A percentile compares a stretch with the other conserved stretches of the same genome.
These are phyloP conservation scores for Melanostoma mellinum DNA, from an alignment of 2,888 invertebrate genomes.

Conservation along the genomic window DNA sequence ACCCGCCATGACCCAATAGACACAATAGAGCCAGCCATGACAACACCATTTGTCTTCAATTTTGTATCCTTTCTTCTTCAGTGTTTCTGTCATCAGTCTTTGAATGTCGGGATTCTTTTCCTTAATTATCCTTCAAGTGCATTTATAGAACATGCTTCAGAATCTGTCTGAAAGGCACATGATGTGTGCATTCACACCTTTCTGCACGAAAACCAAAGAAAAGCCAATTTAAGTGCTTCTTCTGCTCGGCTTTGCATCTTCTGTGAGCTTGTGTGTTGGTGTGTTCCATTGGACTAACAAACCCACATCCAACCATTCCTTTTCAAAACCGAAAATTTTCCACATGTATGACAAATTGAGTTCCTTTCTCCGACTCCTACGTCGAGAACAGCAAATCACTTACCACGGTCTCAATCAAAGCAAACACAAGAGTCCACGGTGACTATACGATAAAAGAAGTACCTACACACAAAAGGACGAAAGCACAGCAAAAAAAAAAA, in stretches of 20 bases:
- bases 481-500: conserved; percentile 25
- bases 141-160: conserved; percentile 32
- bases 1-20: conserved; percentile 6
- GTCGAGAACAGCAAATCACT: conserved; percentile 63
- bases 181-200: conserved; percentile 63
- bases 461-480: conserved; percentile 26
- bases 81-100: conserved; percentile 28
- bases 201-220: conserved; percentile 48
- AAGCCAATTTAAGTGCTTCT: conserved; percentile 67
- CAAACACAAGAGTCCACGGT: conserved; percentile 44
- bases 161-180: conserved; percentile 34
- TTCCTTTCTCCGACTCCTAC: conserved; percentile 23
- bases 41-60: conserved; percentile 61
- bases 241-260: conserved; percentile 17
- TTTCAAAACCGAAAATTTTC: conserved; percentile 49
- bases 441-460: conserved; percentile 16
- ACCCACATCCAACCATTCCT: background rate
- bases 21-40: conserved; percentile 43
- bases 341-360: conserved; percentile 55
- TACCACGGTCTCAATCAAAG: conserved; percentile 67
- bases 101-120: conserved; percentile 38
- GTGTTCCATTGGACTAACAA: conserved; percentile 4
- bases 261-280: background rate
- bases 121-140: conserved; percentile 70
- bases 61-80: conserved; percentile 34